A percentile compares a stretch with the other conserved stretches of the same genome.
These are phyloP conservation scores for Microplitis demolitor DNA, from an alignment of 1,140 invertebrate genomes.

Conservation along the genomic window DNA sequence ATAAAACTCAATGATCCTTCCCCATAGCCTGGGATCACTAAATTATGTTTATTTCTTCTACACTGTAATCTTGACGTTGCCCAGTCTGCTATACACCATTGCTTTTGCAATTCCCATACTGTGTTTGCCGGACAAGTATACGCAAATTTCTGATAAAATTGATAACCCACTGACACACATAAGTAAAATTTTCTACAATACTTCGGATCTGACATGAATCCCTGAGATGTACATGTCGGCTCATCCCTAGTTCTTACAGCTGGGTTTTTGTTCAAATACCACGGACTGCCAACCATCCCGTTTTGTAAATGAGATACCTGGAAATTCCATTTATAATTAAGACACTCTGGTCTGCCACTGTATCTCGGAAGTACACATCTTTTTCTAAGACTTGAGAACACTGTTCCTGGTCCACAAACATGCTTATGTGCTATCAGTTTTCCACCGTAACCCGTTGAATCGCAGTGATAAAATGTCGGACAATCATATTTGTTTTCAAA, in stretches of 20 bases:
- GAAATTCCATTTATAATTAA: background rate
- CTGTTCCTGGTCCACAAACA: background rate
- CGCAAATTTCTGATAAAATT: constrained; percentile 64
- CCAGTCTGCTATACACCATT: constrained; percentile 68
- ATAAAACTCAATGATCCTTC: too few species aligned
- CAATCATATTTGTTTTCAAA: background rate
- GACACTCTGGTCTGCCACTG: background rate
- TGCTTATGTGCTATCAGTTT: background rate
- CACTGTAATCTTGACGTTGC: constrained; percentile 43
- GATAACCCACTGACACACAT: constrained; percentile 66
- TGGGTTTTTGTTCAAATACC: too few species aligned
- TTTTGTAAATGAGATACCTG: background rate
- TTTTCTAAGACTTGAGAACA: background rate
- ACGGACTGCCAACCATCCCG: too few species aligned
- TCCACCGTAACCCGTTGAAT: background rate
- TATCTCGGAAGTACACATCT: background rate
- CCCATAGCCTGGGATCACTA: too few species aligned
- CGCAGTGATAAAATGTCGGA: background rate
- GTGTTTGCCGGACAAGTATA: constrained; percentile 70
- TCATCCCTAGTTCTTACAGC: too few species aligned
- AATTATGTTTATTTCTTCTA: background rate
- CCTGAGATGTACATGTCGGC: constrained; percentile 7
- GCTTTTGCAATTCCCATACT: constrained; percentile 68
- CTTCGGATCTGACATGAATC: constrained; percentile 58
- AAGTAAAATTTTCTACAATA: constrained; percentile 76